Evolutionary conservation across 64 coral and sea anemone genomes (phyloP), one percentile per base, ranked within the genome.

Genomic region (Montipora efflorescens): DNA sequence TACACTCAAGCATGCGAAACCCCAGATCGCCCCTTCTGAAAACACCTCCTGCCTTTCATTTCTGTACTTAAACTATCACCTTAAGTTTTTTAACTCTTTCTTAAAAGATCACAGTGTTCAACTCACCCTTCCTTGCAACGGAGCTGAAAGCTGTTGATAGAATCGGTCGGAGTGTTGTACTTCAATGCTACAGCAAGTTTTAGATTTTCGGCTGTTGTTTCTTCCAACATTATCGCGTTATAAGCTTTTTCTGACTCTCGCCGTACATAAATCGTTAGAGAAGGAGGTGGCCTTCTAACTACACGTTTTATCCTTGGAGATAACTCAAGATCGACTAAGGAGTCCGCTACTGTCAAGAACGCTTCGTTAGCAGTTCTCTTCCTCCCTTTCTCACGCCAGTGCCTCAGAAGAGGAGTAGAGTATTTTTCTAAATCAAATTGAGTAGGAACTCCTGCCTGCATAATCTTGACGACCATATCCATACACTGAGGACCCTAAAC

Each of bases 211-310:
- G 91, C 78, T 50, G 89, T 98, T 15, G 81, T 64, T 73, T 94
- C 89, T 71, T 98, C 96, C 84, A 98, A 72, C 62, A 95, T 94
- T 72, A 98, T 95, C 25, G 96, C 96, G 92, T 98, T 85, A 58
- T 95, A 95, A 28, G 96, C 96, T 95, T 98, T 98, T 85, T 98
- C 93, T 44, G 59, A 92, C 75, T 98, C 96, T 88, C 94, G 79
- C 80, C 96, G 84, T 7, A 98, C 93, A 80, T 98, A 98, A 25
- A 98, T 83, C 81, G 93, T 95, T 50, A 98, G 68, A 22, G 91
- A 25, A 84, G 96, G 96, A 61, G 96, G 96, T 36, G 96, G 96
- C 48, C 96, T 89, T 59, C 96, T 83, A 23, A 91, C 89, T 8
- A 94, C 93, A 84, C 93, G 89, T 79, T 98, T 98, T 89, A 76